These are phyloP conservation scores for Sycophila texana DNA, from an alignment of 2,888 invertebrate genomes.

Conservation along the genomic window DNA sequence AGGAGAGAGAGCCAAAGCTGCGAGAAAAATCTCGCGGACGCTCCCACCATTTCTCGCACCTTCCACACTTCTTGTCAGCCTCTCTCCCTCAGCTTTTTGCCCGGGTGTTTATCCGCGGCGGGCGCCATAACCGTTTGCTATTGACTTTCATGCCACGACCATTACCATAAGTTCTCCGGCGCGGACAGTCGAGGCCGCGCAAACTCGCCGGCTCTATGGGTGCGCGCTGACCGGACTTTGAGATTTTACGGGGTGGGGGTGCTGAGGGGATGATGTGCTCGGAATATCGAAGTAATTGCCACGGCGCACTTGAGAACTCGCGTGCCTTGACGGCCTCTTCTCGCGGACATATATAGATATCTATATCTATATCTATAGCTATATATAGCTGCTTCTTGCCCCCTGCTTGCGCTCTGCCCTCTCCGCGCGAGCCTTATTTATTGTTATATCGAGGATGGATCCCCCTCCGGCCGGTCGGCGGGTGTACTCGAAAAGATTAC, in stretches of 20 bases:
- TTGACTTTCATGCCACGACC: constrained; percentile 56
- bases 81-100: not conserved
- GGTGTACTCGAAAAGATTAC: constrained; percentile 10
- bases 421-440: constrained; percentile 38
- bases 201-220: not conserved
- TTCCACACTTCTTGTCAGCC: not conserved
- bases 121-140: constrained; percentile 56
- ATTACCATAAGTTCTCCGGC: constrained; percentile 54
- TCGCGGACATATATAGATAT: not conserved
- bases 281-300: constrained; percentile 57
- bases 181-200: constrained; percentile 15
- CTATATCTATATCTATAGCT: no score
- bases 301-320: constrained; percentile 21
- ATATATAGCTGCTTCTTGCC: not conserved
- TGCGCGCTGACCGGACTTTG: constrained; percentile 46
- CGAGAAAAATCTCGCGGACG: constrained; percentile 42
- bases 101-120: constrained; percentile 41
- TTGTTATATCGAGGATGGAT: constrained; percentile 40
- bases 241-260: constrained; percentile 49
- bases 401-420: not conserved
- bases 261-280: constrained; percentile 43
- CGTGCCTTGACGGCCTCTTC: constrained; percentile 9
- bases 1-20: not conserved
- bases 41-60: constrained; percentile 43
- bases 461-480: not conserved